Evolutionary conservation across 2,797 vertebrate genomes (phyloP), one percentile per base, ranked within the genome.

Genomic region (Diplodus puntazzo): DNA sequence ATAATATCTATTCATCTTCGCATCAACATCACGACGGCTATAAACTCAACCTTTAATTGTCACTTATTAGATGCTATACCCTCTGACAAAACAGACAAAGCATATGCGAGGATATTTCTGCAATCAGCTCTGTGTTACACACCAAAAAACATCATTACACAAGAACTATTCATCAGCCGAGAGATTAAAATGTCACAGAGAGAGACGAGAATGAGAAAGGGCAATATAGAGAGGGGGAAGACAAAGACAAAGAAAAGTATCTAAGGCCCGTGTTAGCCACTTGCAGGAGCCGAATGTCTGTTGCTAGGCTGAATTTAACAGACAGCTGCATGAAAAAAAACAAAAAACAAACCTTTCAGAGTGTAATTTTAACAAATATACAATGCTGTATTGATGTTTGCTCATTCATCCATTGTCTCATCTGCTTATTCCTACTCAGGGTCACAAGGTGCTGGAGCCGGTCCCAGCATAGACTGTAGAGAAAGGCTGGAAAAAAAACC

Each of bases 221-320:
- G n/a, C 27, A 17, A 75, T 2, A 61, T 34, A 69, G 45, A 45
- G 23, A 48, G 21, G 53, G 64, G 34, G 18, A 64, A 52, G 61
- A 80, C 12, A 50, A 62, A 74, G 63, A 82, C 46, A 68, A 81
- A 75, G 34, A 69, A 60, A 80, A 75, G 54, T 80, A 77, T 64
- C 74, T 66, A 82, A 76, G 84, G 53, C 68, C 55, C 67, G 73
- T 62, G 60, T 72, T 60, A 83, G 77, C 50, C 48, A 70, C 74
- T 77, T 27, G 75, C 81, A 83, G 84, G 84, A 89, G 83, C 86
- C 88, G 92, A 82, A 67, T 52, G 69, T 81, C 87, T 90, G 85
- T 86, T 87, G 75, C 91, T 90, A 78, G 87, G 90, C 75, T 88
- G 88, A 83, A 90, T 7, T 89, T 81, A 80, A 72, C 84, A 90